Evolutionary conservation across 2,113 vertebrate species (phyloP), one percentile per base, ranked within the genome.

Genomic region (Rissa tridactyla): DNA sequence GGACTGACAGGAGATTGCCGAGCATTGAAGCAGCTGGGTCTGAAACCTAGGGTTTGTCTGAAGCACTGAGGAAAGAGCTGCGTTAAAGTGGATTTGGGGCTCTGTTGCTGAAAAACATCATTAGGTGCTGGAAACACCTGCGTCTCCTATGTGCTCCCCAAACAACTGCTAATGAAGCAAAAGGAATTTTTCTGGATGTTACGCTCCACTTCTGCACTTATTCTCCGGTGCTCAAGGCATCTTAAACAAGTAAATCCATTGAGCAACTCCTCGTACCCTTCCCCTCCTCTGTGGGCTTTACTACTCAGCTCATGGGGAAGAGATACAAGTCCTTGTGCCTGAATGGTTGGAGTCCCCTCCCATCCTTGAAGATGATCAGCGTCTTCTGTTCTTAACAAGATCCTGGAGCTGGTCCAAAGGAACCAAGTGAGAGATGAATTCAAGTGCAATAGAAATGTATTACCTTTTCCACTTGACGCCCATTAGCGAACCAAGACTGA

Each of bases 361-460:
- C 60, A 51, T 26, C 32, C 88, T 88, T 95, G 60, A 75, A 46
- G 42, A 79, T 12, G 30, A 92, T 49, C 75, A 71, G 30, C 16
- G n/a, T n/a, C 57, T 86, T 94, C 91, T 93, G 65, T 62, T 96
- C 90, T 79, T 90, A 90, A 96, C 49, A 49, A 97, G 90, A 95
- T 64, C 85, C 72, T 95, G 72, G 85, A 93, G 94, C 49, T 36
- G 92, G 36, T 94, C 86, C 66, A 75, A 65, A 78, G 81, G 62
- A 95, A 76, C 22, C 19, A 94, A 87, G 77, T 0, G 5, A 12
- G 42, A 90, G 90, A 94, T 69, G 52, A 97, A 89, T 68, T 77
- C 5, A 34, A 61, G 52, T 72, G 47, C 75, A 88, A 72, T 2
- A 82, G 55, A 81, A 64, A 80, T 18, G 55, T 36, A 65, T 83